Evolutionary conservation across 1,140 invertebrate genomes (phyloP).

Genomic region (Trachymyrmex cornetzi): DNA sequence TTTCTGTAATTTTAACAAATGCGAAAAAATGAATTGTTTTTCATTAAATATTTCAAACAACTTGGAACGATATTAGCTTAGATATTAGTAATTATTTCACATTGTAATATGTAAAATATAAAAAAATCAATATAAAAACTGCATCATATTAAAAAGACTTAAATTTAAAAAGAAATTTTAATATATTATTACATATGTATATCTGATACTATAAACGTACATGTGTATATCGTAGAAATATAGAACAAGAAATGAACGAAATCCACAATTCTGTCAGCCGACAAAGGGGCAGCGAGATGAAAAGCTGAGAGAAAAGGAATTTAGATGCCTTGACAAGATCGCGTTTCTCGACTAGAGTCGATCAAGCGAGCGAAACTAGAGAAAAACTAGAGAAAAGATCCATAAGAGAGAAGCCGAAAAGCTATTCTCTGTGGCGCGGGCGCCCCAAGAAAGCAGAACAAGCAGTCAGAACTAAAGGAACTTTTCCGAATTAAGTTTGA

Average conservation of each 20-base stretch:
- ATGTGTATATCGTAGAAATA: neutral
- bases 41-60: neutral
- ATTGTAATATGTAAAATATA: neutral
- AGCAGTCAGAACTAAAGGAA: slow-evolving; percentile 17
- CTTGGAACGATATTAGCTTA: neutral
- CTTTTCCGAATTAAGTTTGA: slow-evolving; percentile 33
- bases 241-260: slow-evolving; percentile 21
- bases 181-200: neutral
- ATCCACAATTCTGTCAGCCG: slow-evolving; percentile 13
- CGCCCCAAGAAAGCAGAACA: neutral
- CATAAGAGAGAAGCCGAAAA: slow-evolving; percentile 66
- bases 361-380: slow-evolving; percentile 55
- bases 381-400: slow-evolving; percentile 4
- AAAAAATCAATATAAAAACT: neutral
- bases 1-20: neutral
- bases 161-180: neutral
- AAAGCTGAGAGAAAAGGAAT: slow-evolving; percentile 30
- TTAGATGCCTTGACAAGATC: slow-evolving; percentile 64
- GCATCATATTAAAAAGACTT: neutral
- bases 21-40: neutral
- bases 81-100: neutral
- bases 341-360: slow-evolving; percentile 62
- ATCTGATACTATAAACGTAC: neutral
- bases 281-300: slow-evolving; percentile 35
- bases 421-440: slow-evolving; percentile 46